These are phyloP conservation scores for Rosalia funebris DNA, from an alignment of 2,888 invertebrate species.

Conservation along the genomic window DNA sequence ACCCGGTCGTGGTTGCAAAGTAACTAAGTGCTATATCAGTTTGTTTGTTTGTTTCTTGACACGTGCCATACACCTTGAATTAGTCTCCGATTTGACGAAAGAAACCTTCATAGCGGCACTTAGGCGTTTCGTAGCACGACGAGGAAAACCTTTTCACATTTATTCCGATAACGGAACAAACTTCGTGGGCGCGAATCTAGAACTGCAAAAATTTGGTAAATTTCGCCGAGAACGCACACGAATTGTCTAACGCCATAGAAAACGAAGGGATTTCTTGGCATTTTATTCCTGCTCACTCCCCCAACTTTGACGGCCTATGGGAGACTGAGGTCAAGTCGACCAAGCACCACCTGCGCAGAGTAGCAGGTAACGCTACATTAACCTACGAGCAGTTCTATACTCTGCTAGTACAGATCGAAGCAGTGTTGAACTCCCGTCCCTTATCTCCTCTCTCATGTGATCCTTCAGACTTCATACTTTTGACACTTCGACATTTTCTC, in stretches of 20 bases:
- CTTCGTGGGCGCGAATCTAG: constrained; percentile 15
- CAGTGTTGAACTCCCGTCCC: too few species aligned
- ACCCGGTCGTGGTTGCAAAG: constrained; percentile 12
- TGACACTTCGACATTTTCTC: too few species aligned
- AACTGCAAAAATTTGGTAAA: constrained; percentile 4
- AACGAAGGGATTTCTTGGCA: constrained; percentile 11
- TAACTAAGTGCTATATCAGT: constrained; percentile 28
- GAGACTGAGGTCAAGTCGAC: constrained; percentile 19
- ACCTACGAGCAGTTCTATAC: constrained; percentile 19
- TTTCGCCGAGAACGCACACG: not conserved
- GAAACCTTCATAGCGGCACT: constrained; percentile 1
- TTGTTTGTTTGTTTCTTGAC: too few species aligned
- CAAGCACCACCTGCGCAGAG: constrained; percentile 13
- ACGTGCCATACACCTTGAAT: too few species aligned
- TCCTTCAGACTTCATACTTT: too few species aligned
- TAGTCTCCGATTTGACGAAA: too few species aligned
- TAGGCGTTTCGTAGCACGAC: not conserved
- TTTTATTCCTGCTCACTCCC: too few species aligned
- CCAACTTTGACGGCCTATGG: constrained; percentile 22
- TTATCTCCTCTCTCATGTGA: too few species aligned
- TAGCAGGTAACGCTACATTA: constrained; percentile 6
- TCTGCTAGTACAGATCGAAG: constrained; percentile 5
- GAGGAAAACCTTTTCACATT: not conserved
- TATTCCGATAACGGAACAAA: constrained; percentile 22
- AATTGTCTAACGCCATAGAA: not conserved